These are phyloP conservation scores for Drosophila santomea DNA, from an alignment of 1,140 invertebrate genomes.

Conservation along the genomic window DNA sequence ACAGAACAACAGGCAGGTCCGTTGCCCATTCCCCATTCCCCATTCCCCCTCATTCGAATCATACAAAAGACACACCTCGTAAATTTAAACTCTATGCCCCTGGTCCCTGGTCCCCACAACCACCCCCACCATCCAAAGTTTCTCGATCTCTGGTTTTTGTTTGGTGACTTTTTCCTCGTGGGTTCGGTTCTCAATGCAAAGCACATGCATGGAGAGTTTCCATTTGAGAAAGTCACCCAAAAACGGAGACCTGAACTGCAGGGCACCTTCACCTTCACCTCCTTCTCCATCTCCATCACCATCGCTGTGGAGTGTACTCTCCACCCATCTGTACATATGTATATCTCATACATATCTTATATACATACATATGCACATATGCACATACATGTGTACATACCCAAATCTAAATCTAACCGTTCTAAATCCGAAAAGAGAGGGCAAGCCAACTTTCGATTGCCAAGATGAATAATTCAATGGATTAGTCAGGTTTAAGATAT, in stretches of 20 bases:
- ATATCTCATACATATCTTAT: background rate
- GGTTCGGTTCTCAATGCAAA: background rate
- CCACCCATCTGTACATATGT: no score
- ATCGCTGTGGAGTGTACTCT: background rate
- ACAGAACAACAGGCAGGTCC: constrained; percentile 68
- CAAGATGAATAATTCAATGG: constrained; percentile 7
- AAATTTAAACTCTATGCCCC: background rate
- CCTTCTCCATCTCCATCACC: background rate
- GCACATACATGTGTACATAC: no score
- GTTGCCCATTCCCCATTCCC: constrained; percentile 29
- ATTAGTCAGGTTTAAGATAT: constrained; percentile 2
- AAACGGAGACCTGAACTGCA: constrained; percentile 10
- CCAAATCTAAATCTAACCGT: background rate
- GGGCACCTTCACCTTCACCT: background rate
- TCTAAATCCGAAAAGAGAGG: constrained; percentile 3
- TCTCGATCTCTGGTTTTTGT: background rate
- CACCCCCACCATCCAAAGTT: background rate
- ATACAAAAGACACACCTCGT: background rate
- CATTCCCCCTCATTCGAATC: background rate
- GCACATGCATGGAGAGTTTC: background rate
- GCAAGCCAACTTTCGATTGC: constrained; percentile 11
- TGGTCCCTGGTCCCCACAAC: no score
- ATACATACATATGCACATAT: background rate
- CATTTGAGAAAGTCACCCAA: constrained; percentile 2
- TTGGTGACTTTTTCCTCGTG: constrained; percentile 8